Percentiles rank a stretch among this genome's conserved stretches.
phyloP scores from a whole-genome alignment of 2,113 vertebrate species.

The Lepidothrix coronata region DNA sequence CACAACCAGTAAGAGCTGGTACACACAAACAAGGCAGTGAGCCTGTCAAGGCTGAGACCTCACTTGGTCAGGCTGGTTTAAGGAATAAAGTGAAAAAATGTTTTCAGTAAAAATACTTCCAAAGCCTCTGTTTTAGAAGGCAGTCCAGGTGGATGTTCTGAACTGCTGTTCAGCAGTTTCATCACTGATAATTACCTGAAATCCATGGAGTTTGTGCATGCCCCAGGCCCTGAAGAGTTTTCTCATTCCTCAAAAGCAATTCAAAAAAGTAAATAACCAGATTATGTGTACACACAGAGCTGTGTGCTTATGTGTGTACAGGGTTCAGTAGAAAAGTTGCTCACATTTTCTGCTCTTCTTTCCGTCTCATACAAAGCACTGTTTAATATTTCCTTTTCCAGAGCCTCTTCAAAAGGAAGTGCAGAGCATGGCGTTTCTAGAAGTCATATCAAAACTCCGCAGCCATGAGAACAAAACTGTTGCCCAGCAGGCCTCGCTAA shows the following conservation, averaged over 20 bases:
- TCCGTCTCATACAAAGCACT: neutral
- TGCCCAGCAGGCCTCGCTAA: constrained; percentile 95
- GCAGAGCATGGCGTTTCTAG: constrained; percentile 89
- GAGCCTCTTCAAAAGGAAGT: constrained; percentile 88
- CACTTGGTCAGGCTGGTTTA: neutral
- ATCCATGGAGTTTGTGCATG: neutral
- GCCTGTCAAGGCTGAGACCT: neutral
- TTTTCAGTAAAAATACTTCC: neutral
- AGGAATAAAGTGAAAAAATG: neutral
- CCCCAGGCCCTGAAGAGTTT: neutral
- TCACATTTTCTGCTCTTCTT: neutral
- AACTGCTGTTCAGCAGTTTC: neutral
- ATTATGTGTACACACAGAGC: accelerated
- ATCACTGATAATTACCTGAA: neutral
- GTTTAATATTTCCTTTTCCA: constrained; percentile 58
- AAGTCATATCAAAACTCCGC: constrained; percentile 92
- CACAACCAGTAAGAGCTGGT: neutral
- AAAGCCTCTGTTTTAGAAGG: neutral
- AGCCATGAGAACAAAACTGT: constrained; percentile 98
- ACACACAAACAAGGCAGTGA: accelerated
- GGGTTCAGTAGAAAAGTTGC: neutral
- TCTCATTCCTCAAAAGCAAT: neutral
- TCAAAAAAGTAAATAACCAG: neutral
- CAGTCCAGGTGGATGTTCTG: neutral
- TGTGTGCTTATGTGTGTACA: accelerated